Conservation (phyloP, 2,113 vertebrate species). For the Leptobrachium ailaonicum region DNA sequence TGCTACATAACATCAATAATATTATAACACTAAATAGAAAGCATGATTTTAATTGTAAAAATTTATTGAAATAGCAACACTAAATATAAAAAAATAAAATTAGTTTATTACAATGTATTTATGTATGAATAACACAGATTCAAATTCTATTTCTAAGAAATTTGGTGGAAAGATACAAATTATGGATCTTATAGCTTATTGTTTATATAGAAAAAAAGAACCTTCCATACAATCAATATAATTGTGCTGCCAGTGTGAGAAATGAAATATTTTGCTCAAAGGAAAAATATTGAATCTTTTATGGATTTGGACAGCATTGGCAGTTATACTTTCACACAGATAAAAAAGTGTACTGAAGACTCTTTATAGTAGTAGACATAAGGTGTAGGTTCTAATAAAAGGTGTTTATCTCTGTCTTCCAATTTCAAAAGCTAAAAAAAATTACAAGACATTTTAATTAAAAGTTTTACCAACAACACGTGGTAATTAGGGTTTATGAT, state of each 20-base stretch:
- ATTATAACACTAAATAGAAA: too few relatives aligned
- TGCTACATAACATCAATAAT: too few relatives aligned
- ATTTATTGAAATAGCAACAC: too few relatives aligned
- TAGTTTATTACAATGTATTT: too few relatives aligned
- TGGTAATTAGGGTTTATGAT: too few relatives aligned
- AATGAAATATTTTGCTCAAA: slow-evolving; percentile 45
- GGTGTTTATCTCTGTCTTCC: too few relatives aligned
- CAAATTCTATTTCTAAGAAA: slow-evolving; percentile 41
- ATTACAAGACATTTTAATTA: too few relatives aligned
- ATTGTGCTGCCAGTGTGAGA: slow-evolving; percentile 36
- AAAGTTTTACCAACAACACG: too few relatives aligned
- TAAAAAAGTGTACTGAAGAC: not conserved
- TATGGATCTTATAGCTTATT: slow-evolving; percentile 30
- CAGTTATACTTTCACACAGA: slow-evolving; percentile 18
- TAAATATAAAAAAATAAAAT: too few relatives aligned
- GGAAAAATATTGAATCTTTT: slow-evolving; percentile 40
- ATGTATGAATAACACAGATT: not conserved
- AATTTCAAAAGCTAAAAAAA: too few relatives aligned
- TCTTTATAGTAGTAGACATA: not conserved
- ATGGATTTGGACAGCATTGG: slow-evolving; percentile 24
- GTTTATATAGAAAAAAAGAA: slow-evolving; percentile 29
- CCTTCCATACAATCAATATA: slow-evolving; percentile 31
- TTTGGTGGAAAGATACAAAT: slow-evolving; percentile 20
- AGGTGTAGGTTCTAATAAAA: not conserved
- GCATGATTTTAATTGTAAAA: too few relatives aligned